These are phyloP conservation scores for Bufotes viridis DNA, from an alignment of 2,797 vertebrate genomes.

Conservation along the genomic window DNA sequence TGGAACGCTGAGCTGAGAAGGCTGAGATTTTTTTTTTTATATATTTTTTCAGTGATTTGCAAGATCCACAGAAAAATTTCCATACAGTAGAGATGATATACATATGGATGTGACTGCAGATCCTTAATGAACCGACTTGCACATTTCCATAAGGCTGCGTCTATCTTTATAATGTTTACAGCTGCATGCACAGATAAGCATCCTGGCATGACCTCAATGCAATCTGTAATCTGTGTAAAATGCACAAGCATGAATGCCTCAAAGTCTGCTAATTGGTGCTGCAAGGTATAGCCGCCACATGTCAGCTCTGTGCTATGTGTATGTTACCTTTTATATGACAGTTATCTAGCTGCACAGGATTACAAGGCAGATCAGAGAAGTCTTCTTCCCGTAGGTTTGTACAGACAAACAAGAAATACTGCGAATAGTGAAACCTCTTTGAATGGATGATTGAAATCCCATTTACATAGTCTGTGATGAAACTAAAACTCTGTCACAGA, in stretches of 20 bases:
- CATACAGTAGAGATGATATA: neutral
- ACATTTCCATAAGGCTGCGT: constrained; percentile 46
- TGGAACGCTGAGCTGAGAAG: too few species aligned
- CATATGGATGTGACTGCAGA: neutral
- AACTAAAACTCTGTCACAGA: too few species aligned
- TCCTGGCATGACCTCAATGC: constrained; percentile 50
- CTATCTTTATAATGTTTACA: constrained; percentile 53
- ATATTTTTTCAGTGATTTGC: neutral
- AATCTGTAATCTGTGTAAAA: constrained; percentile 44
- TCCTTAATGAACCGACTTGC: constrained; percentile 24
- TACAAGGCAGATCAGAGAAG: neutral
- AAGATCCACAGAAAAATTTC: constrained; percentile 6
- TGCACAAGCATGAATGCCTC: constrained; percentile 53
- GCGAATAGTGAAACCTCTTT: neutral
- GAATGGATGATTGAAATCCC: neutral
- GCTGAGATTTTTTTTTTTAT: neutral
- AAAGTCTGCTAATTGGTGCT: constrained; percentile 50
- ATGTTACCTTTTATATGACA: neutral
- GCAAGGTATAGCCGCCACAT: constrained; percentile 54
- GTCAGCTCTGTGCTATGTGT: constrained; percentile 14
- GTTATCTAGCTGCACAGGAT: neutral
- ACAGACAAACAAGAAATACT: neutral
- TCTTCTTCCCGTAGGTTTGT: neutral
- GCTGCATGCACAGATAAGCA: constrained; percentile 57
- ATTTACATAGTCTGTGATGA: neutral